phyloP scores from a whole-genome alignment of 1,140 invertebrate species.

The Diorhabda elongata region DNA sequence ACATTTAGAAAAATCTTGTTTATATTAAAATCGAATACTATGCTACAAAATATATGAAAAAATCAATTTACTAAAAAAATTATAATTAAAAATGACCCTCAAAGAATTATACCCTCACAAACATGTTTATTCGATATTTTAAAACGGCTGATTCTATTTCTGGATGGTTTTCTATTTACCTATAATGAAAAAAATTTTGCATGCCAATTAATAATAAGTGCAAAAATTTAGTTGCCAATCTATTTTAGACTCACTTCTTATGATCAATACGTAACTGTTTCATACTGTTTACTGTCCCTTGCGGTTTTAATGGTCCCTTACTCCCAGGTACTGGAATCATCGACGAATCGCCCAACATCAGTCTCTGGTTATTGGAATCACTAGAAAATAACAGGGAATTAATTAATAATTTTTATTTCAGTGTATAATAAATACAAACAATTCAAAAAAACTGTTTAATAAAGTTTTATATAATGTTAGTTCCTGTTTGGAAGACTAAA shows the following conservation, averaged over 20 bases:
- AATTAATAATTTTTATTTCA: no score
- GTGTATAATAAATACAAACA: no score
- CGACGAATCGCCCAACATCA: constrained; percentile 84
- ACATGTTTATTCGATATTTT: no score
- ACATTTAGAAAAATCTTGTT: no score
- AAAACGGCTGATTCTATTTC: background rate
- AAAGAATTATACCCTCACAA: no score
- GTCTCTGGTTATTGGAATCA: constrained; percentile 87
- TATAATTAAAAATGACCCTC: no score
- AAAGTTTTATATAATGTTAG: no score
- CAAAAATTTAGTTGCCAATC: constrained; percentile 35
- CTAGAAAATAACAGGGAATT: constrained; percentile 49
- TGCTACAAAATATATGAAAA: no score
- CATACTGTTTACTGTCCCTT: constrained; percentile 78
- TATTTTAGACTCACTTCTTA: constrained; percentile 64
- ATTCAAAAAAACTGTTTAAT: no score
- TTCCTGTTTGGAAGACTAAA: no score
- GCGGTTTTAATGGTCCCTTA: constrained; percentile 73
- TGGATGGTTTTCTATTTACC: background rate
- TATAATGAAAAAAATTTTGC: constrained; percentile 21
- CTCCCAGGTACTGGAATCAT: constrained; percentile 79
- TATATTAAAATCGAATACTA: no score
- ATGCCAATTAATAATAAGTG: constrained; percentile 23
- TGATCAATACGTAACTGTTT: constrained; percentile 81
- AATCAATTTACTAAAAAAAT: no score